Conservation (phyloP, 2,888 invertebrate species). For the Drepana falcataria region DNA sequence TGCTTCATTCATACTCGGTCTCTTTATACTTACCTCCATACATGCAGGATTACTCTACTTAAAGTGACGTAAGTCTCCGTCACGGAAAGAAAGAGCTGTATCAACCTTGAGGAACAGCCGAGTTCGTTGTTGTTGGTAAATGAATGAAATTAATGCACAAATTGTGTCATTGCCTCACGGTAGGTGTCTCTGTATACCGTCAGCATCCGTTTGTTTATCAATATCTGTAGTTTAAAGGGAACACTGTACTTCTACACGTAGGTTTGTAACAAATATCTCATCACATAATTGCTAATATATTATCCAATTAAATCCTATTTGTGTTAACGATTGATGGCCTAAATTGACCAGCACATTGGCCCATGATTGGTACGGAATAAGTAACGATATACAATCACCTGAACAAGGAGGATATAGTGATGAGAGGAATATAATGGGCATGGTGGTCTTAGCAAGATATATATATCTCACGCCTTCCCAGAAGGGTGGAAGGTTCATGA, state of each 20-base stretch:
- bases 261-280: background rate
- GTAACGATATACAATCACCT: too few relatives aligned
- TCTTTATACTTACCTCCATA: too few relatives aligned
- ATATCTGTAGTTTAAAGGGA: background rate
- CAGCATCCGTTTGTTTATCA: constrained; percentile 1
- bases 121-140: background rate
- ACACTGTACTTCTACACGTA: background rate
- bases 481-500: too few relatives aligned
- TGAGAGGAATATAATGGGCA: too few relatives aligned
- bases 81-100: too few relatives aligned
- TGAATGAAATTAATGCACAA: background rate
- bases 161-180: constrained; percentile 1
- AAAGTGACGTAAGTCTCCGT: too few relatives aligned
- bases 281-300: constrained; percentile 9
- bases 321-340: constrained; percentile 20
- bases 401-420: too few relatives aligned
- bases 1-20: too few relatives aligned
- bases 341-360: constrained; percentile 4
- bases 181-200: background rate
- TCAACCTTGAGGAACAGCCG: background rate
- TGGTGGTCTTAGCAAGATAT: too few relatives aligned
- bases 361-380: too few relatives aligned
- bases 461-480: too few relatives aligned
- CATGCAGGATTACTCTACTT: too few relatives aligned
- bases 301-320: constrained; percentile 28